Evolutionary conservation across 2,888 invertebrate species (phyloP), one percentile per base, ranked within the genome.

Genomic region (Cylindroiulus punctatus): DNA sequence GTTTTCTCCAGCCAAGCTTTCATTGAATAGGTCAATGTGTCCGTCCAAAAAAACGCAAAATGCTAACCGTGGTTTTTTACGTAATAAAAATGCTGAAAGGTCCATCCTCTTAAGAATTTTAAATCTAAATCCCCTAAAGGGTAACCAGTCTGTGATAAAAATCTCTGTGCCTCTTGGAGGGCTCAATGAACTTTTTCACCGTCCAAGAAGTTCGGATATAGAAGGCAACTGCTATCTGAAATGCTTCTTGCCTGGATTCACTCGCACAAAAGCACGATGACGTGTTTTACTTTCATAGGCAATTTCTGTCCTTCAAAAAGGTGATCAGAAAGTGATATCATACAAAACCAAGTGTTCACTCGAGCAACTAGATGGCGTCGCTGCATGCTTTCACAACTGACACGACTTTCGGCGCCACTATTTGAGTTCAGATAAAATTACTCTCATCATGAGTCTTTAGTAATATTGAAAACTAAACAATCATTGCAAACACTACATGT

Each of bases 71-170:
- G 76, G 30, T 10, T 76, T 76, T 76, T 30, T 76, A 76, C 76
- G 76, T 76, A 76, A 76, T 76, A 76, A 76, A 65, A 76, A 76
- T 76, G 30, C 76, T 76, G 76, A 76, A 76, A 65, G 22, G 30
- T 76, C 76, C 76, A 76, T 76, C 76, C 76, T 76, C 76, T 76
- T 76, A 76, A 76, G 76, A 76, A 76, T 76, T 76, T 76, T 22
- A 76, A 76, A 76, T 22, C 76, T 76, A 76, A 76, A 76, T 76
- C 76, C 76, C 76, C 76, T 26, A 76, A 76, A 76, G 76, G 76
- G 76, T 76, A 76, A 76, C 76, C 26, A 76, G 76, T 76, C 76
- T 30, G 76, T 76, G 76, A 76, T 76, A 76, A 76, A 65, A 76
- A 76, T 76, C 76, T 76, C 76, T 10, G 76, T 76, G 76, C 76